A percentile compares a stretch with the other conserved stretches of the same genome.
phyloP scores from a whole-genome alignment of 2,113 vertebrate species.

The Microcebus jonahi region DNA sequence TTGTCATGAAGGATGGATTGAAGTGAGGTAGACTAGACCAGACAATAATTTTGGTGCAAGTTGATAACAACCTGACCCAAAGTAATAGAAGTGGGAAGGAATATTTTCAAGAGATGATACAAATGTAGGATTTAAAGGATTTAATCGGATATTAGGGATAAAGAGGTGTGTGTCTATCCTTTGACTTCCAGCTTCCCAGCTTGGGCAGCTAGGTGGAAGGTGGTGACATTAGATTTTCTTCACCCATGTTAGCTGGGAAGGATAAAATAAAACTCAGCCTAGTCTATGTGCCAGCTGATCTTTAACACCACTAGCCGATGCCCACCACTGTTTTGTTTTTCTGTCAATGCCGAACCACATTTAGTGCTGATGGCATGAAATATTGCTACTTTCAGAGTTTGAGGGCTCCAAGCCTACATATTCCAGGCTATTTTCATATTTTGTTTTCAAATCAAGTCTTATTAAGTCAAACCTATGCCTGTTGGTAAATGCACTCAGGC shows the following conservation, averaged over 20 bases:
- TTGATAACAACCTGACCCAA: background rate
- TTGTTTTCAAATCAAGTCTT: background rate
- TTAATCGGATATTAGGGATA: background rate
- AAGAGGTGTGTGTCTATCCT: background rate
- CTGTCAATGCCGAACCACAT: background rate
- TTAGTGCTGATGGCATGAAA: background rate
- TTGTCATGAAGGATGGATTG: background rate
- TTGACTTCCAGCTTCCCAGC: background rate
- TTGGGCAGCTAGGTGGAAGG: background rate
- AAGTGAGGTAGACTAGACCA: background rate
- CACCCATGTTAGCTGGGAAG: background rate
- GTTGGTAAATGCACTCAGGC: background rate
- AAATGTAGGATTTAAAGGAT: background rate
- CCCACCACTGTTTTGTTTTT: background rate
- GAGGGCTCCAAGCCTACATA: background rate
- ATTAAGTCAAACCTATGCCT: background rate
- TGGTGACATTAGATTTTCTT: background rate
- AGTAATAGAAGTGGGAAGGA: background rate
- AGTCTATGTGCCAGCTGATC: fast-evolving
- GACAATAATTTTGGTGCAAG: background rate
- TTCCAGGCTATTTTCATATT: background rate
- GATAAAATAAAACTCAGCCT: background rate
- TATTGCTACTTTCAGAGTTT: background rate
- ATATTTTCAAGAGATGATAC: background rate
- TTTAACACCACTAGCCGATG: background rate